A percentile compares a stretch with the other conserved stretches of the same genome.
These are phyloP conservation scores for Anarsia innoxiella DNA, from an alignment of 2,888 invertebrate species.

Conservation along the genomic window DNA sequence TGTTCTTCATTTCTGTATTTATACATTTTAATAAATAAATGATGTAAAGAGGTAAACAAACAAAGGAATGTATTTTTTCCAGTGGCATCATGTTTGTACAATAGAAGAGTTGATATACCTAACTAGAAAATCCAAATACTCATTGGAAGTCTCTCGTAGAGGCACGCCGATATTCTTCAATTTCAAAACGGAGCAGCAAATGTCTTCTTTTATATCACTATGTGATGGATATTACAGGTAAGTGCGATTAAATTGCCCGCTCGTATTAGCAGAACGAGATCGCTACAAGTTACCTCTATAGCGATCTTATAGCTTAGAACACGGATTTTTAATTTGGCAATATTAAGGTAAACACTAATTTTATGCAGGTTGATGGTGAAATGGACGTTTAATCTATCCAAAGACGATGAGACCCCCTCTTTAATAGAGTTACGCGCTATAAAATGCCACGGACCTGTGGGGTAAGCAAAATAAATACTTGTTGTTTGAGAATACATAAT, in stretches of 20 bases:
- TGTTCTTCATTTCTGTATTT: too few species aligned
- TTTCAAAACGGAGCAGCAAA: slow-evolving; percentile 78
- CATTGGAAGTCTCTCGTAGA: slow-evolving; percentile 84
- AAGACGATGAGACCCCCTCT: slow-evolving; percentile 86
- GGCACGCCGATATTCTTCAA: slow-evolving; percentile 86
- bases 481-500: neutral
- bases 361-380: slow-evolving; percentile 81
- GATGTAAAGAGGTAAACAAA: too few species aligned
- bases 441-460: slow-evolving; percentile 93
- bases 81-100: slow-evolving; percentile 85
- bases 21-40: too few species aligned
- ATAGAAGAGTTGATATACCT: slow-evolving; percentile 90
- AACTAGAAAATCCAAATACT: slow-evolving; percentile 81
- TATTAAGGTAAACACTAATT: too few species aligned
- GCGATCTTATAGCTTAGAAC: too few species aligned
- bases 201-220: slow-evolving; percentile 87
- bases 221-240: slow-evolving; percentile 90
- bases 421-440: slow-evolving; percentile 80
- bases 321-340: too few species aligned
- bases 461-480: slow-evolving; percentile 74
- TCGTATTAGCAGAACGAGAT: too few species aligned
- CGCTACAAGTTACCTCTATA: too few species aligned
- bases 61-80: slow-evolving; percentile 34
- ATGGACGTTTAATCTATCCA: slow-evolving; percentile 93
- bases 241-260: too few species aligned